Evolutionary conservation across 2,797 vertebrate species (phyloP), one percentile per base, ranked within the genome.

Genomic region (Sparidentex hasta): DNA sequence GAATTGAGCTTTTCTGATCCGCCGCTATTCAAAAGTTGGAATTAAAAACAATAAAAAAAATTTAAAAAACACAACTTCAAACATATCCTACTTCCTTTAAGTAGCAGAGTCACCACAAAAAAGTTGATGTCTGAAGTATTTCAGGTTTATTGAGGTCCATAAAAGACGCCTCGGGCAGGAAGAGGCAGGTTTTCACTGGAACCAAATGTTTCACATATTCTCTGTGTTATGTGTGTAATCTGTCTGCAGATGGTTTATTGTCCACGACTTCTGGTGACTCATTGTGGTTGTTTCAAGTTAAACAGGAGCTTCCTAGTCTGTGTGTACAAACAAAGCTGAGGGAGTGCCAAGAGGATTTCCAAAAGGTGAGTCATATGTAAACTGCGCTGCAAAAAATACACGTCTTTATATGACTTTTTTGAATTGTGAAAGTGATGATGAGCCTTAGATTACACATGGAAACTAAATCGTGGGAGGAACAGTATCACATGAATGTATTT

Each of bases 351-450:
- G 3, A 43, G 71, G 27, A 62, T 54, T 73, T 17, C 8, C 18
- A 41, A 66, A 2, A 73, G 38, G 59, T 86, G 71, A 81, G 33
- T 90, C 82, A 90, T 51, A 48, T 23, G 52, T 59, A 50, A 71
- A 75, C 48, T 48, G 51, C 41, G 23, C 61, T 48, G n/a, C 3
- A 67, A 65, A 75, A 67, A 57, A 47, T 50, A 46, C 6, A 20
- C 11, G n/a, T 38, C 12, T 23, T 48, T 46, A 4, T 38, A 25
- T 73, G 18, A 55, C 33, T 43, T 21, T 55, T 52, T 51, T 20
- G 2, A 20, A 43, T 55, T 66, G 11, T 50, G 14, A n/a, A 43
- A 71, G 47, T 16, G 33, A 33, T 33, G 33, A 33, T 1, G 33
- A 33, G n/a, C 38, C 3, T 23, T 48, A 46, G 7, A 68, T 52